These are phyloP conservation scores for Chouioia cunea DNA, from an alignment of 2,888 invertebrate genomes.

Conservation along the genomic window DNA sequence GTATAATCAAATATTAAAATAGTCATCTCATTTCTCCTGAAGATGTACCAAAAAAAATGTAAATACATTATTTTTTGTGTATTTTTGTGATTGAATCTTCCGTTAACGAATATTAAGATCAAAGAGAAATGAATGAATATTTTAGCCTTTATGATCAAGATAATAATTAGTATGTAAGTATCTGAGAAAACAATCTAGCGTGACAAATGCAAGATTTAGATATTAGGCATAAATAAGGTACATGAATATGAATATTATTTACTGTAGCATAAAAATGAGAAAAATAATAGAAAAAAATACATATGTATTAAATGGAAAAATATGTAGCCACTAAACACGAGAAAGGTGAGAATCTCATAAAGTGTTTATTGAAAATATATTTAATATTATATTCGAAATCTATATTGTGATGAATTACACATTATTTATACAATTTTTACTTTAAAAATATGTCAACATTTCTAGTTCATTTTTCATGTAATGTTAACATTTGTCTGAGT, in stretches of 20 bases:
- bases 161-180: slow-evolving; percentile 67
- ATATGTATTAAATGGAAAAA: slow-evolving; percentile 18
- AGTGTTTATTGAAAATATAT: slow-evolving; percentile 30
- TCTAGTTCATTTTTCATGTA: slow-evolving; percentile 59
- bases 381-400: slow-evolving; percentile 25
- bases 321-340: too few relatives aligned
- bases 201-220: slow-evolving; percentile 20
- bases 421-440: slow-evolving; percentile 54
- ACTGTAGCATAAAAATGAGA: slow-evolving; percentile 34
- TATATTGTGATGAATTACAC: slow-evolving; percentile 32
- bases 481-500: slow-evolving; percentile 60
- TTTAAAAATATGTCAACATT: slow-evolving; percentile 37
- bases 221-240: slow-evolving; percentile 32
- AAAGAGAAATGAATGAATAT: slow-evolving; percentile 18
- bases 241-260: slow-evolving; percentile 37
- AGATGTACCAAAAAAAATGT: too few relatives aligned
- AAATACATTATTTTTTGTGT: too few relatives aligned
- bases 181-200: slow-evolving; percentile 47
- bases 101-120: too few relatives aligned
- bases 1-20: too few relatives aligned
- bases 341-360: slow-evolving; percentile 25
- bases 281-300: slow-evolving; percentile 6
- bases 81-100: too few relatives aligned
- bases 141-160: slow-evolving; percentile 53
- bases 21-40: too few relatives aligned